phyloP scores from a whole-genome alignment of 2,797 vertebrate species.

The Chrosomus eos region DNA sequence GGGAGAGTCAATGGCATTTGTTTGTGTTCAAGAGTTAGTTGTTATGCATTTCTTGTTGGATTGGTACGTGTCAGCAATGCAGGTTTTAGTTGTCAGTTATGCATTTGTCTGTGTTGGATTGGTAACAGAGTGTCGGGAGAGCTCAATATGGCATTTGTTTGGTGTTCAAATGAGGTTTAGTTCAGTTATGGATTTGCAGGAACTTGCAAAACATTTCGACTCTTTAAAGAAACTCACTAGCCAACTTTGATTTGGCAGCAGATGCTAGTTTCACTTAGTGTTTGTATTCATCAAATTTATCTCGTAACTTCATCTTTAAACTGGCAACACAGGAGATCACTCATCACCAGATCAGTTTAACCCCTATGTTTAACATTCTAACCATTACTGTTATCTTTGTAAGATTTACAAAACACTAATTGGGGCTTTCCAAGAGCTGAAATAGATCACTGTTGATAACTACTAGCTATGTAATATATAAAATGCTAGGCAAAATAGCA shows the following conservation, averaged over 20 bases:
- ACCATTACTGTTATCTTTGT: background rate
- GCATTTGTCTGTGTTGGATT: background rate
- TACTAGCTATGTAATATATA: background rate
- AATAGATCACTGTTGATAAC: background rate
- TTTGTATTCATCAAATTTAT: background rate
- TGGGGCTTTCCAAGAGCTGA: background rate
- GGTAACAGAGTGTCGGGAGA: background rate
- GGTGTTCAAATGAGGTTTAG: background rate
- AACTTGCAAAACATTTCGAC: background rate
- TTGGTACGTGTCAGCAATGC: too few species aligned
- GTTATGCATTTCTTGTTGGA: too few species aligned
- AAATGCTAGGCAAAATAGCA: background rate
- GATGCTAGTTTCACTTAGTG: background rate
- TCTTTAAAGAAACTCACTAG: background rate
- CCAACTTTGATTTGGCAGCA: conserved; percentile 1
- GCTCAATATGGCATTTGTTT: background rate
- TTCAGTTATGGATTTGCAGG: background rate
- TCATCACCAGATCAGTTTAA: background rate
- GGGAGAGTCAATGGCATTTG: too few species aligned
- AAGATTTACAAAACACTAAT: background rate
- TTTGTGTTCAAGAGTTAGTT: too few species aligned
- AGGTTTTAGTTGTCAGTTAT: too few species aligned
- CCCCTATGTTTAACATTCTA: background rate
- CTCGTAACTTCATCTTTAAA: conserved; percentile 3
- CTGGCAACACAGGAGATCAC: background rate